A percentile compares a stretch with the other conserved stretches of the same genome.
phyloP scores from a whole-genome alignment of 2,113 vertebrate genomes.

The Vireo altiloquus region DNA sequence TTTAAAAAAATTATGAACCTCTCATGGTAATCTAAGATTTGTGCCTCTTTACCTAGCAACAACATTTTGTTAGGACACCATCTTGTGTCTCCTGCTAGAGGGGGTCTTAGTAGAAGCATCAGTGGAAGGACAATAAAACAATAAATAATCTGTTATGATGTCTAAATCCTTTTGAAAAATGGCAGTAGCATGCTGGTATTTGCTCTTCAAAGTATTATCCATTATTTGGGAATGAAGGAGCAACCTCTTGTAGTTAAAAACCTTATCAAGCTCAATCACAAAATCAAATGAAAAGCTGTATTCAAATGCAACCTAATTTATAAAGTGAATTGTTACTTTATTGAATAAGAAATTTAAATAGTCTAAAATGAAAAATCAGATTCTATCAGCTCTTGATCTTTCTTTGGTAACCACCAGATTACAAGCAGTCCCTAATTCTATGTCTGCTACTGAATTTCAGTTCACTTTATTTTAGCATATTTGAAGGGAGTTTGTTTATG shows the following conservation, averaged over 20 bases:
- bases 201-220: not conserved
- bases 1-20: not conserved
- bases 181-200: not conserved
- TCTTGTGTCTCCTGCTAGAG: not conserved
- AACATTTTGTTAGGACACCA: not conserved
- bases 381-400: not conserved
- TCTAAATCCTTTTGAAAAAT: not conserved
- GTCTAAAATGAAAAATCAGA: conserved; percentile 16
- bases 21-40: not conserved
- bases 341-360: not conserved
- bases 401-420: not conserved
- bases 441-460: not conserved
- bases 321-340: not conserved
- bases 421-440: not conserved
- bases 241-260: not conserved
- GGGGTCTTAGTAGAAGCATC: not conserved
- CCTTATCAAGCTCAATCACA: not conserved
- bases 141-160: not conserved
- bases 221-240: conserved; percentile 3
- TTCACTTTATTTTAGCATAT: not conserved
- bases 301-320: not conserved
- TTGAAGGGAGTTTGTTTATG: conserved; percentile 20
- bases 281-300: not conserved
- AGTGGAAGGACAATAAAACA: not conserved
- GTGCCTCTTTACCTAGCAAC: not conserved